Percentiles rank a stretch among this genome's conserved stretches.
Evolutionary conservation across 2,888 invertebrate genomes (phyloP).

Genomic region (Polietes domitor): DNA sequence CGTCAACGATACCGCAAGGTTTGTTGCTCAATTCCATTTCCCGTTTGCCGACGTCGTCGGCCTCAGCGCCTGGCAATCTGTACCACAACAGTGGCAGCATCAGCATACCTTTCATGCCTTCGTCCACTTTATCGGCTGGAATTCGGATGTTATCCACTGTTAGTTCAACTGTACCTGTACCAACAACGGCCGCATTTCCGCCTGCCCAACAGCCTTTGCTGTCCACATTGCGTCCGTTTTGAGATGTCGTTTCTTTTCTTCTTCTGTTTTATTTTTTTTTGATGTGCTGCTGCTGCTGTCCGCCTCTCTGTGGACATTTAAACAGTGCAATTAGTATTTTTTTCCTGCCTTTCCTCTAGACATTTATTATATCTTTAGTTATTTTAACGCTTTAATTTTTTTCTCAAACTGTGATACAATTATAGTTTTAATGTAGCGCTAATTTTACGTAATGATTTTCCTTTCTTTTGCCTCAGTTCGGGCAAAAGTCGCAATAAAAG

Average conservation of each 20-base stretch:
- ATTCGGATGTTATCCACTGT: slow-evolving; percentile 69
- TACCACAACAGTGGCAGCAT: slow-evolving; percentile 23
- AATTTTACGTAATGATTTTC: slow-evolving; percentile 11
- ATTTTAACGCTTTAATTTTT: slow-evolving; percentile 51
- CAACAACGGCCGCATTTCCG: slow-evolving; percentile 68
- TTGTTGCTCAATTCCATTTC: slow-evolving; percentile 57
- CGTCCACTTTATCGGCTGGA: slow-evolving; percentile 65
- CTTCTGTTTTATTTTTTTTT: too few species aligned
- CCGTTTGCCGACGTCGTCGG: slow-evolving; percentile 52
- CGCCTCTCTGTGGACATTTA: slow-evolving; percentile 25
- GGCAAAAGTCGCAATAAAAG: slow-evolving; percentile 22
- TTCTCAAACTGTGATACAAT: slow-evolving; percentile 63
- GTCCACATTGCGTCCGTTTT: slow-evolving; percentile 74
- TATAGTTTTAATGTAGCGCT: slow-evolving; percentile 44
- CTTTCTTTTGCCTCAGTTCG: slow-evolving; percentile 42
- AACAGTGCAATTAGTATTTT: slow-evolving; percentile 54
- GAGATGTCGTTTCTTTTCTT: slow-evolving; percentile 38
- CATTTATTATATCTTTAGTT: slow-evolving; percentile 47
- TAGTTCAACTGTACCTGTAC: slow-evolving; percentile 57
- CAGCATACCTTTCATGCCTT: slow-evolving; percentile 64
- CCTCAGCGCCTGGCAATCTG: slow-evolving; percentile 17
- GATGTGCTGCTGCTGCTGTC: neutral
- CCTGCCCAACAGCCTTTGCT: slow-evolving; percentile 75
- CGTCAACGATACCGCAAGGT: slow-evolving; percentile 41
- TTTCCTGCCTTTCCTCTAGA: slow-evolving; percentile 1